Evolutionary conservation across 2,888 invertebrate species (phyloP), one percentile per base, ranked within the genome.

Genomic region (Steinernema hermaphroditum): DNA sequence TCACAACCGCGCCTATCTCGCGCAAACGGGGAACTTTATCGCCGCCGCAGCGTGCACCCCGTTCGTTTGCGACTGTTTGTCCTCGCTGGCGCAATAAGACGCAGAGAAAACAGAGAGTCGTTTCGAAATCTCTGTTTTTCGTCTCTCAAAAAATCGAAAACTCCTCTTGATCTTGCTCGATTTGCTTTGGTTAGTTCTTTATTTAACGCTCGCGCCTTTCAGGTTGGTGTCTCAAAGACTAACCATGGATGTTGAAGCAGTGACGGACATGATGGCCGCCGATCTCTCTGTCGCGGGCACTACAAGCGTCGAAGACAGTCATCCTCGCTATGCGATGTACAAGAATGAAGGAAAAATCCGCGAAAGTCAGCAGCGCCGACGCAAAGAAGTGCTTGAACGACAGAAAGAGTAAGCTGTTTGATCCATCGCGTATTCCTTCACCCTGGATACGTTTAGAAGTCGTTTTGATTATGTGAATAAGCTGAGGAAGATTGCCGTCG

Each of bases 351-450:
- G 77, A 4, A 72, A 76, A 68, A 75, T 77, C 2, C 80, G 78
- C 8, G 80, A 78, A 49, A 76, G 76, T 19, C 84, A 85, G 74
- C 79, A 81, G 24, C 57, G 74, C 22, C 77, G 85, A 4, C 74
- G 85, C 22, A 57, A 73, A 29, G 82, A 82, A n/a, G 72, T 76
- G 8, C 44, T 84, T 32, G 77, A 81, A 34, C 32, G 79, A 43
- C 81, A 80, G 74, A 71, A 72, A 34, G 50, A 75, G 79, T 80
- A 44, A 50, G 72, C 37, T 27, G 43, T 57, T 4, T 12, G 12
- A 12, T 8, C 6, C 37, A 37, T 37, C n/a, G n/a, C n/a, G n/a
- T 37, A 14, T n/a, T 68, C 29, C n/a, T 16, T 32, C 1, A 32
- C 24, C 24, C 12, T 50, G 22, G 16, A 4, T 50, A 12, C 41